Percentiles rank a stretch among this genome's conserved stretches.
These are phyloP conservation scores for Budorcas taxicolor DNA, from an alignment of 2,113 vertebrate species.

Conservation along the genomic window DNA sequence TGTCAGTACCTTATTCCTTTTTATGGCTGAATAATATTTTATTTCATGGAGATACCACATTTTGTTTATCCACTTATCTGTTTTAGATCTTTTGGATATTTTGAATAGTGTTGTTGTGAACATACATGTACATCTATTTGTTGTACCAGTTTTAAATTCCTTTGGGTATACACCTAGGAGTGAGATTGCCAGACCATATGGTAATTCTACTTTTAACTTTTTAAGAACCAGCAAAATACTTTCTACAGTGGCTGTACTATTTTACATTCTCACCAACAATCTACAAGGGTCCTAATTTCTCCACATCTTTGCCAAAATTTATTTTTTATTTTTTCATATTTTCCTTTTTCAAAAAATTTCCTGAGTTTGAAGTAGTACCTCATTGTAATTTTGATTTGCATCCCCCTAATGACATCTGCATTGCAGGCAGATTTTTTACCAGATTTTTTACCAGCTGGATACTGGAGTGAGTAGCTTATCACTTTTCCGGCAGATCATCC, in stretches of 20 bases:
- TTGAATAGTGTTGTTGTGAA: neutral
- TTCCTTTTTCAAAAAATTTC: neutral
- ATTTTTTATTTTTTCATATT: neutral
- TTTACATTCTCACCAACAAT: neutral
- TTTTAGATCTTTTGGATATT: neutral
- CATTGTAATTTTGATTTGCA: neutral
- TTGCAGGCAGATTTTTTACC: neutral
- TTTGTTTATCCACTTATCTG: neutral
- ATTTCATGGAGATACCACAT: neutral
- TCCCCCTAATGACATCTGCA: neutral
- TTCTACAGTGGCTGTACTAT: neutral
- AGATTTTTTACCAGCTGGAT: neutral
- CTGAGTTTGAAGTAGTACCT: neutral
- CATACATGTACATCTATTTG: neutral
- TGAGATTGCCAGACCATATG: neutral
- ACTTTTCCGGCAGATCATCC: neutral
- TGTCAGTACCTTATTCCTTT: neutral
- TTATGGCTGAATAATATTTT: neutral
- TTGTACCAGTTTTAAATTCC: neutral
- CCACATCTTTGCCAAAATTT: neutral
- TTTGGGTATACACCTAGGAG: neutral
- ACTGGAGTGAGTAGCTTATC: neutral
- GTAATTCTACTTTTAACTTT: neutral
- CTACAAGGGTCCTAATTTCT: neutral
- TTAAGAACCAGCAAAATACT: neutral